phyloP scores from a whole-genome alignment of 2,888 invertebrate species.

The Eilema sororculum region DNA sequence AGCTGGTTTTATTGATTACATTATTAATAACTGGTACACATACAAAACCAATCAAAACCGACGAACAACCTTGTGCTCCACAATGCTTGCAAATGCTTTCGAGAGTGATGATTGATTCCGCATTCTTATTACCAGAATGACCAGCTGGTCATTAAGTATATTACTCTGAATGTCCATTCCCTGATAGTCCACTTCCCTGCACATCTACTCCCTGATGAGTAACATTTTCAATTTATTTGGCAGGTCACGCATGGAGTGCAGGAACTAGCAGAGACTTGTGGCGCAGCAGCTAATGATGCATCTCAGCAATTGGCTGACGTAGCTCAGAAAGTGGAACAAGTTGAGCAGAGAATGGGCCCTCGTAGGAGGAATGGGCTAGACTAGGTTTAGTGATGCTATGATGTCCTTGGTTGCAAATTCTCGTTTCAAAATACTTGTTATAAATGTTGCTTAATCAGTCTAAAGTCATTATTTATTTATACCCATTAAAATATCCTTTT shows the following conservation, averaged over 20 bases:
- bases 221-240: constrained; percentile 17
- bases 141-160: too few relatives aligned
- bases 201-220: too few relatives aligned
- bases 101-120: too few relatives aligned
- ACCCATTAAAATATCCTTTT: background rate
- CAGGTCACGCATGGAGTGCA: constrained; percentile 81
- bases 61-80: too few relatives aligned
- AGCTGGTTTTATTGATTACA: too few relatives aligned
- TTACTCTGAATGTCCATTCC: too few relatives aligned
- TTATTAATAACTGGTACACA: too few relatives aligned
- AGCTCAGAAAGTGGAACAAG: constrained; percentile 77
- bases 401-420: constrained; percentile 8
- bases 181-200: too few relatives aligned
- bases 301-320: constrained; percentile 75
- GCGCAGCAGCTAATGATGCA: constrained; percentile 73
- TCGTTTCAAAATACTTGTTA: constrained; percentile 22
- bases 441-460: constrained; percentile 19
- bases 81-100: too few relatives aligned
- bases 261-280: constrained; percentile 79
- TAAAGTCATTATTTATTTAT: constrained; percentile 21
- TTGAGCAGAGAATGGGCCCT: constrained; percentile 74
- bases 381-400: constrained; percentile 46
- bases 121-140: too few relatives aligned
- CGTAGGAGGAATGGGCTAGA: constrained; percentile 80
- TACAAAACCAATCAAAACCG: too few relatives aligned